These are phyloP conservation scores for Aurelia sp. DNA, from an alignment of 30 jellyfish, hydroid and myxozoan genomes.

Conservation along the genomic window DNA sequence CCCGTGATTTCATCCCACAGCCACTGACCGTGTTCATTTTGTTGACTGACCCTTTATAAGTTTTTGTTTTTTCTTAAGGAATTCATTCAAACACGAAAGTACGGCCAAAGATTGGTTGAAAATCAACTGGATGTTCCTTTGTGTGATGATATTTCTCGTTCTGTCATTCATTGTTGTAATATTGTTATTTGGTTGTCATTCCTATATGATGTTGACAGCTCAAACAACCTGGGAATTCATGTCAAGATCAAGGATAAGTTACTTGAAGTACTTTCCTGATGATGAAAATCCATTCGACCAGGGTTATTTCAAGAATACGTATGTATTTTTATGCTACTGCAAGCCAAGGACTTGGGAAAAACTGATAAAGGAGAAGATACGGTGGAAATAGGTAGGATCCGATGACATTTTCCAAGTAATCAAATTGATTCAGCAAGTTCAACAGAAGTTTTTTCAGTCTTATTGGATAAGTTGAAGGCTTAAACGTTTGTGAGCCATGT, in stretches of 20 bases:
- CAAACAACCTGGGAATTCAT: constrained; percentile 99
- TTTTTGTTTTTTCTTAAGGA: constrained; percentile 26
- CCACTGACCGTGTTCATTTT: no score
- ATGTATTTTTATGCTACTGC: constrained; percentile 86
- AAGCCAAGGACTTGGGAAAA: constrained; percentile 92
- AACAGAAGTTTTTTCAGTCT: no score
- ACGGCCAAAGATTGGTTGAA: constrained; percentile 85
- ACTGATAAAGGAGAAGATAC: constrained; percentile 41
- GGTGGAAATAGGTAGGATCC: constrained; percentile 30
- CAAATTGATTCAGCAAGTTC: no score
- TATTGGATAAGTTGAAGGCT: no score
- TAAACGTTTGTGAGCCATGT: no score
- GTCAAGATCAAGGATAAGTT: constrained; percentile 97
- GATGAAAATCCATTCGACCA: constrained; percentile 96
- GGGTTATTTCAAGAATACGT: constrained; percentile 86
- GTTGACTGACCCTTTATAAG: not conserved
- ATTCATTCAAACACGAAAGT: constrained; percentile 61
- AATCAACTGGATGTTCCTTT: constrained; percentile 84
- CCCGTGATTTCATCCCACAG: no score
- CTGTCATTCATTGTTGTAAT: constrained; percentile 64
- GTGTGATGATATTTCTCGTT: constrained; percentile 55
- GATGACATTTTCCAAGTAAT: no score
- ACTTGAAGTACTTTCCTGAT: constrained; percentile 91
- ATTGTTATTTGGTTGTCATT: constrained; percentile 86
- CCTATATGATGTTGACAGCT: constrained; percentile 98